Percentiles rank a stretch among this genome's conserved stretches.
These are phyloP conservation scores for Bubo blakistoni DNA, from an alignment of 2,113 vertebrate genomes.

Conservation along the genomic window DNA sequence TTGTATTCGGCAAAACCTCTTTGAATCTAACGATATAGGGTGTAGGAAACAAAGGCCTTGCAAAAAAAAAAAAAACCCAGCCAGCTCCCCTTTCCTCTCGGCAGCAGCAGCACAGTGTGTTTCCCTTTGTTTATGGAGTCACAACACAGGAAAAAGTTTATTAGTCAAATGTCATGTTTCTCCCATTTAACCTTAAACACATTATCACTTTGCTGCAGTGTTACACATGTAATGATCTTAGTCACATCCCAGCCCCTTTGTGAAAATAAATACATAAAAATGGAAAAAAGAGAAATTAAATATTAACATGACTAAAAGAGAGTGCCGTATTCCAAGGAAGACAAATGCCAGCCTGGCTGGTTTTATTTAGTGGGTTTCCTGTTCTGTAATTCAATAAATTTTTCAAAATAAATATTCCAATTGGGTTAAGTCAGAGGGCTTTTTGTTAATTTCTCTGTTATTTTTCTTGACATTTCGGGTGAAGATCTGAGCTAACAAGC, in stretches of 20 bases:
- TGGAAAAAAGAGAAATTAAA: neutral
- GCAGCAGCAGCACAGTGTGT: neutral
- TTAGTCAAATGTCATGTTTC: constrained; percentile 34
- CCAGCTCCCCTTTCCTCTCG: constrained; percentile 22
- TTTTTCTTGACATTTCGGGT: constrained; percentile 14
- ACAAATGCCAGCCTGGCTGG: constrained; percentile 55
- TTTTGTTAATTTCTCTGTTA: constrained; percentile 24
- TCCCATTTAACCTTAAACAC: constrained; percentile 57
- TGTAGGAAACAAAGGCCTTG: constrained; percentile 42
- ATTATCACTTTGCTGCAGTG: constrained; percentile 18
- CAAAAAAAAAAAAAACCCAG: neutral
- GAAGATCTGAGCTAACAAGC: neutral
- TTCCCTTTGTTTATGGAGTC: constrained; percentile 60
- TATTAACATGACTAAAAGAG: constrained; percentile 36
- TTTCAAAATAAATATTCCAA: constrained; percentile 70
- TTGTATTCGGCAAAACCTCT: constrained; percentile 41
- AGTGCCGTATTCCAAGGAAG: constrained; percentile 20
- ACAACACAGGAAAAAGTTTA: constrained; percentile 55
- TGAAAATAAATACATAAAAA: constrained; percentile 43
- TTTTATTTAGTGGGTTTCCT: constrained; percentile 70
- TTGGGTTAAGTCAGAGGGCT: constrained; percentile 59
- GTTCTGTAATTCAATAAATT: constrained; percentile 62
- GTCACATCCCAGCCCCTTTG: constrained; percentile 38
- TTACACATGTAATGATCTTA: constrained; percentile 34
- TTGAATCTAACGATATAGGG: neutral